Percentiles rank a stretch among this genome's conserved stretches.
phyloP scores from a whole-genome alignment of 2,888 invertebrate species.

The Eueremaeus valkanovi region DNA sequence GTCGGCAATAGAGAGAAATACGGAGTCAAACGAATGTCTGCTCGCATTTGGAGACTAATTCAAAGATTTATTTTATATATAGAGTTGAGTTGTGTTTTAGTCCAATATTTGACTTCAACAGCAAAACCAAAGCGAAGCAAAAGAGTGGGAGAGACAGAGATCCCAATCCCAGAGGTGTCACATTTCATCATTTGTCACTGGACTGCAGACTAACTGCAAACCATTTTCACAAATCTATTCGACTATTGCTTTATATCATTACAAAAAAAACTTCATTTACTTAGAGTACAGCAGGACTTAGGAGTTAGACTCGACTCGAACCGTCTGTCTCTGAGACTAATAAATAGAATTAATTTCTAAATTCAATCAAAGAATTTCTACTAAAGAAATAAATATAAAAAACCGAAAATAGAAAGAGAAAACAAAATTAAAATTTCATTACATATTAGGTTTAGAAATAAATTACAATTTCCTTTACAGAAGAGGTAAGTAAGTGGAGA shows the following conservation, averaged over 20 bases:
- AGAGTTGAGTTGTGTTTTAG: slow-evolving; percentile 3
- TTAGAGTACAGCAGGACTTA: not conserved
- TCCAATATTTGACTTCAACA: slow-evolving; percentile 1
- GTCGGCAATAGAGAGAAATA: not conserved
- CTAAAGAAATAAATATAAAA: not conserved
- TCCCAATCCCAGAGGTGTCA: slow-evolving; percentile 27
- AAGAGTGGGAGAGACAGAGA: not conserved
- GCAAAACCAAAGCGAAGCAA: not conserved
- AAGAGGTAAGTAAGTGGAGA: no score
- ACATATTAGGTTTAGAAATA: no score
- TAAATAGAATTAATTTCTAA: not conserved
- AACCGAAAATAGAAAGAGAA: not conserved
- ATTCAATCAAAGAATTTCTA: slow-evolving; percentile 6
- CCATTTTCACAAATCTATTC: slow-evolving; percentile 19
- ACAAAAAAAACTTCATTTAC: not conserved
- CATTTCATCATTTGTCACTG: slow-evolving; percentile 34
- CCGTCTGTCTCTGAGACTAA: no score
- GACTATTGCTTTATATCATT: not conserved
- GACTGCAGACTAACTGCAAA: slow-evolving; percentile 2
- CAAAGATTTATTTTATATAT: not conserved
- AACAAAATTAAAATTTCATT: no score
- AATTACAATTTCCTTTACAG: no score
- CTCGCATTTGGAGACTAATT: not conserved
- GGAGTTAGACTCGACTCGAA: not conserved
- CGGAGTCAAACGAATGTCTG: not conserved